Evolutionary conservation across 2,797 vertebrate genomes (phyloP).

Genomic region (Gymnoscopelus braueri): DNA sequence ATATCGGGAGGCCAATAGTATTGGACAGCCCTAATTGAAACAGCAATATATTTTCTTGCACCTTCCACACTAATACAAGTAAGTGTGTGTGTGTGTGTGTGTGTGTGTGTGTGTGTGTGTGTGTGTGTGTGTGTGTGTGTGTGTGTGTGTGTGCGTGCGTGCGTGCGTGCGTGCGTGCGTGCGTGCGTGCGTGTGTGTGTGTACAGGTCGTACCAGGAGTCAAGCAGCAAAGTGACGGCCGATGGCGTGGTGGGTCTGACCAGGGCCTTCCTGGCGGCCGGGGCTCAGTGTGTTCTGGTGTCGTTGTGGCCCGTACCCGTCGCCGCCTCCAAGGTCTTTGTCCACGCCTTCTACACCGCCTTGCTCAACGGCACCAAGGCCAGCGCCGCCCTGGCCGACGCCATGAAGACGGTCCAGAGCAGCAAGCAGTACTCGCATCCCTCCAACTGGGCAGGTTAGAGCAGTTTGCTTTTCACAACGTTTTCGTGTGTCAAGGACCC

Average conservation of each 20-base stretch:
- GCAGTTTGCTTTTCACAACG: background rate
- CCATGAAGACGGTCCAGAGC: conserved; percentile 96
- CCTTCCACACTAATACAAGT: background rate
- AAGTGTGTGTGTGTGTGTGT: conserved; percentile 4
- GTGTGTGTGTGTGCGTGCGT: conserved; percentile 2
- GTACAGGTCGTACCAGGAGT: conserved; percentile 91
- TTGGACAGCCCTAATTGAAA: background rate
- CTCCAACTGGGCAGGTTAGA: conserved; percentile 98
- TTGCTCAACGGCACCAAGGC: conserved; percentile 94
- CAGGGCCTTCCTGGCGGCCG: conserved; percentile 95
- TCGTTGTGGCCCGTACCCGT: conserved; percentile 95
- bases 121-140: conserved; percentile 3
- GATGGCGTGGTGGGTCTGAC: conserved; percentile 95
- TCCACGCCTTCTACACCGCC: conserved; percentile 94
- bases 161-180: background rate
- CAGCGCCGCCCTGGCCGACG: conserved; percentile 92
- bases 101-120: background rate
- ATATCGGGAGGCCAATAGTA: no score
- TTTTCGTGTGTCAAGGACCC: no score
- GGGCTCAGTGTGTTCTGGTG: conserved; percentile 94
- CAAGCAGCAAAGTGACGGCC: conserved; percentile 92
- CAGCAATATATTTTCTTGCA: background rate
- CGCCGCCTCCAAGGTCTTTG: conserved; percentile 96
- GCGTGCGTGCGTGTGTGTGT: conserved; percentile 3
- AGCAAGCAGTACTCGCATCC: conserved; percentile 96